These are phyloP conservation scores for Drosophila mimica DNA, from an alignment of 2,888 invertebrate species.

Conservation along the genomic window DNA sequence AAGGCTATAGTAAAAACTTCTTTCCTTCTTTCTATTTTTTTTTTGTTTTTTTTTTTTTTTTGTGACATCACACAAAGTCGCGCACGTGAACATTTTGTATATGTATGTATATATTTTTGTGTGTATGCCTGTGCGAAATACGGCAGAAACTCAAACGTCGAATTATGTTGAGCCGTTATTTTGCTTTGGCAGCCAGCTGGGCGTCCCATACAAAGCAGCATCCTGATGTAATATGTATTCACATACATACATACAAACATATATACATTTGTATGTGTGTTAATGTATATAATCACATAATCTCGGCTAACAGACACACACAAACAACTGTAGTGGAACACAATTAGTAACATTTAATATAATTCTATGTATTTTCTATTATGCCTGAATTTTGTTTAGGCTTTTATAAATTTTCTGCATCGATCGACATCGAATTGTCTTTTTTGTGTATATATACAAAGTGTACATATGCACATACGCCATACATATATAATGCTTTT, in stretches of 20 bases:
- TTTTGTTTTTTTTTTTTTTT: not conserved
- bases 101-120: constrained; percentile 4
- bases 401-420: constrained; percentile 2
- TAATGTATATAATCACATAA: constrained; percentile 59
- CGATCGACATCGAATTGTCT: constrained; percentile 9
- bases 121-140: constrained; percentile 4
- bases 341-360: constrained; percentile 34
- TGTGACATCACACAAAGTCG: constrained; percentile 14
- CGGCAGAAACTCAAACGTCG: constrained; percentile 33
- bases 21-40: not conserved
- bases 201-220: constrained; percentile 32
- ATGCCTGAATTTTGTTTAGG: constrained; percentile 40
- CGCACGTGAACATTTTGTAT: constrained; percentile 14
- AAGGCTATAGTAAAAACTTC: constrained; percentile 13
- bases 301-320: constrained; percentile 47
- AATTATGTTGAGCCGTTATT: constrained; percentile 51
- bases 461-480: constrained; percentile 26
- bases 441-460: constrained; percentile 30
- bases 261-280: constrained; percentile 19
- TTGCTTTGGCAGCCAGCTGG: constrained; percentile 68
- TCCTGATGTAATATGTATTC: constrained; percentile 23
- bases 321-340: constrained; percentile 2
- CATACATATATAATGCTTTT: constrained; percentile 56
- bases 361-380: constrained; percentile 38
- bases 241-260: constrained; percentile 36